Evolutionary conservation across 2,888 invertebrate genomes (phyloP).

Genomic region (Drosophila robusta): DNA sequence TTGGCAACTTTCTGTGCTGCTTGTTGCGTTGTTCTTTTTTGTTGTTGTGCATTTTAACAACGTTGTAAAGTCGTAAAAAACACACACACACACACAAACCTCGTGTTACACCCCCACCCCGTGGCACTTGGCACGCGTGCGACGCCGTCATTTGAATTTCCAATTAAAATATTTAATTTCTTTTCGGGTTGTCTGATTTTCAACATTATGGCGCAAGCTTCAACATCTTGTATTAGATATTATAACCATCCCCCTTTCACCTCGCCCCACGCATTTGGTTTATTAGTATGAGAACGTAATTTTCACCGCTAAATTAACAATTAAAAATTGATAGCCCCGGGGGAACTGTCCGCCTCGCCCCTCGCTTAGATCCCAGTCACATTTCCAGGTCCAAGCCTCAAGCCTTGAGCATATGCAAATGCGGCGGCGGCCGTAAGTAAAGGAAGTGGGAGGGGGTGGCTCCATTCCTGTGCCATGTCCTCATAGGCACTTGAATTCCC

Average conservation of each 20-base stretch:
- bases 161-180: constrained; percentile 82
- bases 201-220: constrained; percentile 29
- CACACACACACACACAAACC: constrained; percentile 11
- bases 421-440: too few species aligned
- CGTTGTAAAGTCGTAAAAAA: constrained; percentile 79
- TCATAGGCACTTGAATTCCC: constrained; percentile 40
- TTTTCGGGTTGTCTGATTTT: constrained; percentile 76
- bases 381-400: constrained; percentile 15
- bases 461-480: constrained; percentile 2
- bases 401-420: constrained; percentile 56
- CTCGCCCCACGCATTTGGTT: constrained; percentile 23
- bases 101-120: neutral
- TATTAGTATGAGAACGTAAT: constrained; percentile 70
- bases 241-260: constrained; percentile 3
- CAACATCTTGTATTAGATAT: constrained; percentile 40
- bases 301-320: constrained; percentile 80
- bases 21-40: constrained; percentile 37
- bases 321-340: constrained; percentile 78
- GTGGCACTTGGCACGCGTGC: constrained; percentile 28
- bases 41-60: constrained; percentile 73
- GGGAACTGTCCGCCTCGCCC: constrained; percentile 34
- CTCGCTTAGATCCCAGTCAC: constrained; percentile 1
- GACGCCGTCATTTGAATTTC: constrained; percentile 73
- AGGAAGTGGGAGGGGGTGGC: neutral
- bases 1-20: constrained; percentile 52